phyloP scores from a whole-genome alignment of 2,113 vertebrate genomes.

The Panthera uncia region DNA sequence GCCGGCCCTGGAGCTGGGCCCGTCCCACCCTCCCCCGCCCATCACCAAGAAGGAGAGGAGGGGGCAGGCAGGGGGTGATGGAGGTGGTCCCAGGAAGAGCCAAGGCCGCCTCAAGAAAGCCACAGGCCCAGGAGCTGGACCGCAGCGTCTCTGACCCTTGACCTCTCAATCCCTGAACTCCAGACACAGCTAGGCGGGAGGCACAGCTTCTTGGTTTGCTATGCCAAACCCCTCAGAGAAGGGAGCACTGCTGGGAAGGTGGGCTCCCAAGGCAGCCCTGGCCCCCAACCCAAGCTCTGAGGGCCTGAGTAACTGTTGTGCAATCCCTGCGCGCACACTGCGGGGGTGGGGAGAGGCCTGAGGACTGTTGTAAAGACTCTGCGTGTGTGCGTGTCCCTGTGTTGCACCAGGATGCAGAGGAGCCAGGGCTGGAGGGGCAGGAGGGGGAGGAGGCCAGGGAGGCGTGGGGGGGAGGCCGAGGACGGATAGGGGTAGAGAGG shows the following conservation, averaged over 20 bases:
- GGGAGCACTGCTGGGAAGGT: not conserved
- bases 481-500: not conserved
- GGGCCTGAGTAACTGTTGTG: slow-evolving; percentile 25
- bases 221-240: not conserved
- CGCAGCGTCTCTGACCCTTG: not conserved
- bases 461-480: no score
- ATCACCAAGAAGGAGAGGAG: not conserved
- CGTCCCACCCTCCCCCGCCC: accelerated
- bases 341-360: not conserved
- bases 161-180: not conserved
- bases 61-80: not conserved
- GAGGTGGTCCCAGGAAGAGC: not conserved
- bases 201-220: no score
- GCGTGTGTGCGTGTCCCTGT: not conserved
- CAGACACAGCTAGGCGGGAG: not conserved
- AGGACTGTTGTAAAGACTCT: slow-evolving; percentile 41
- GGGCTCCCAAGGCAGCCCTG: not conserved
- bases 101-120: not conserved
- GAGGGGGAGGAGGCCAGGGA: not conserved
- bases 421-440: accelerated
- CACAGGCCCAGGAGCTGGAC: not conserved
- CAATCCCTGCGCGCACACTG: slow-evolving; percentile 19
- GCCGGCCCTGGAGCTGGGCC: not conserved
- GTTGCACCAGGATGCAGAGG: not conserved
- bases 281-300: not conserved